These are phyloP conservation scores for Otis tarda DNA, from an alignment of 2,113 vertebrate species.

Conservation along the genomic window DNA sequence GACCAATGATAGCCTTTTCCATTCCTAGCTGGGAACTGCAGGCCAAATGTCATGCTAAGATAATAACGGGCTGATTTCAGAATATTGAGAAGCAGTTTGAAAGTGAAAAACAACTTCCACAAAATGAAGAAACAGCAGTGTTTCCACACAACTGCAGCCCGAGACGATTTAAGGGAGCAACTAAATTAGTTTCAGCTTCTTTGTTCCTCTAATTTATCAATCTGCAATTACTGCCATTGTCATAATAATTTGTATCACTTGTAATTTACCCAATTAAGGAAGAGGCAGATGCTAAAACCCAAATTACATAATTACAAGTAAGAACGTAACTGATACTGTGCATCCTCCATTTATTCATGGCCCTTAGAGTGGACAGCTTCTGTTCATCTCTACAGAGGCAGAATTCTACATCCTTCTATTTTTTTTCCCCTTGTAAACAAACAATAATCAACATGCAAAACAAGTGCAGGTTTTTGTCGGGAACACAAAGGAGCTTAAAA, in stretches of 20 bases:
- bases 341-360: not conserved
- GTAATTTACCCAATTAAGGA: conserved; percentile 26
- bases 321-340: not conserved
- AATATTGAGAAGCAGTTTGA: conserved; percentile 18
- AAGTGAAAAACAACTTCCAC: conserved; percentile 27
- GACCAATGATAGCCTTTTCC: conserved; percentile 50
- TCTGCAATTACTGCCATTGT: conserved; percentile 37
- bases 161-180: not conserved
- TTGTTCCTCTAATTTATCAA: conserved; percentile 45
- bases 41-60: conserved; percentile 59
- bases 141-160: not conserved
- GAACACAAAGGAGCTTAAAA: not conserved
- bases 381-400: not conserved
- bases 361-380: not conserved
- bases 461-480: not conserved
- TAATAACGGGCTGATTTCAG: conserved; percentile 40
- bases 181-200: conserved; percentile 6
- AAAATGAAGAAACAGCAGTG: not conserved
- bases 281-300: conserved; percentile 22
- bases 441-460: not conserved
- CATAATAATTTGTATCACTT: conserved; percentile 9
- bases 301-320: conserved; percentile 5
- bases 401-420: not conserved
- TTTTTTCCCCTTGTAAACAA: not conserved
- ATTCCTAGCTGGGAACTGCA: conserved; percentile 43